Evolutionary conservation across 23 tunicate species (phyloP), one percentile per base, ranked within the genome.

Genomic region (Ciona savignyi): DNA sequence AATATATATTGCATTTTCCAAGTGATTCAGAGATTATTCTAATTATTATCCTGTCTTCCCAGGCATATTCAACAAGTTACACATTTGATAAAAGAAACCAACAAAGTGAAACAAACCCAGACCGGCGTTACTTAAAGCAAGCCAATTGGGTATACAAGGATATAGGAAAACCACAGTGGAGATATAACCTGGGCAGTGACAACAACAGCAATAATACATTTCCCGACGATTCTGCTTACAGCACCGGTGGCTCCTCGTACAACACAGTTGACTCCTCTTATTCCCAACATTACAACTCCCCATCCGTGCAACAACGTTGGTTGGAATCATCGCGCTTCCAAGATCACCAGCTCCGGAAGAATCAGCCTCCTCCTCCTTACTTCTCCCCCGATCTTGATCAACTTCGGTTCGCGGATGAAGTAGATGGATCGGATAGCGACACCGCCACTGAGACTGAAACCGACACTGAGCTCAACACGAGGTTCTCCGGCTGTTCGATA

Each of bases 261-360:
- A 85, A 85, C 68, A 78, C 92, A 1, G 84, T 85, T 6, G 92
- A 85, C 67, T 85, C 92, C 25, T 66, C 92, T 3, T 78, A 74
- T 63, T 63, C 76, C 27, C 76, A 60, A 21, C 78, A 65, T 11
- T 20, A 34, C 1, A 69, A 34, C 1, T 69, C 73, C 21, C 56
- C 56, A 6, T 9, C 11, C 15, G 15, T 42, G 9, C 56, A 42
- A 15, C n/a, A n/a, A n/a, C n/a, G n/a, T n/a, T 42, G 56, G 56
- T 15, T 6, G 56, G 11, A 42, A 6, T 42, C 56, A 6, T 42
- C 9, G 11, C 56, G 15, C 56, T 6, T 9, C 56, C 56, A 42
- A 42, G 56, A 9, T 42, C n/a, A n/a, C n/a, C n/a, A n/a, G n/a
- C n/a, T n/a, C n/a, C n/a, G n/a, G n/a, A n/a, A n/a, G n/a, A n/a